Percentiles rank a stretch among this genome's conserved stretches.
Conservation (phyloP, 2,888 invertebrate genomes). For the Parnassius smintheus region DNA sequence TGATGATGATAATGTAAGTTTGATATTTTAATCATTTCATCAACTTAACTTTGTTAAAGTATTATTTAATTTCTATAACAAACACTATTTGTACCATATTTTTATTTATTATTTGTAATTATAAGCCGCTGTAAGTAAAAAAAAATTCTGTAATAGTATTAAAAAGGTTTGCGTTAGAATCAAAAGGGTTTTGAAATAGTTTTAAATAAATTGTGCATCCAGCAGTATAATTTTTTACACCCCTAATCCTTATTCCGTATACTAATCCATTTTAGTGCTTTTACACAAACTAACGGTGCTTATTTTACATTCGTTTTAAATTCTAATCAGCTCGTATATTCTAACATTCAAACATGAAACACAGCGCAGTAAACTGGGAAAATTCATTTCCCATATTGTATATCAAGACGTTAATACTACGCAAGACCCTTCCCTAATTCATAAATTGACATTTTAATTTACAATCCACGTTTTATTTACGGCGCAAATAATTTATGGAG, state of each 20-base stretch:
- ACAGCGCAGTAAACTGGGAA: constrained; percentile 13
- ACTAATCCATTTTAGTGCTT: constrained; percentile 14
- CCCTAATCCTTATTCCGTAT: constrained; percentile 12
- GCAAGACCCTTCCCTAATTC: constrained; percentile 15
- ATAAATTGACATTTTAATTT: constrained; percentile 20
- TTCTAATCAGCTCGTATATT: background rate
- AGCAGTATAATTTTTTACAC: background rate
- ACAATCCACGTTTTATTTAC: constrained; percentile 15
- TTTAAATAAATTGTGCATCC: too few relatives aligned
- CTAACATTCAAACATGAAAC: constrained; percentile 6
- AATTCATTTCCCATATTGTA: constrained; percentile 16
- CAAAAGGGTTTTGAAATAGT: too few relatives aligned
- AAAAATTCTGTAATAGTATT: too few relatives aligned
- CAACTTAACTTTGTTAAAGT: too few relatives aligned
- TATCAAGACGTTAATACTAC: constrained; percentile 15
- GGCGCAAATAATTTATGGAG: constrained; percentile 14
- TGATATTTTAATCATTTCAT: too few relatives aligned
- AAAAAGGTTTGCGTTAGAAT: too few relatives aligned
- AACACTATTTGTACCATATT: too few relatives aligned
- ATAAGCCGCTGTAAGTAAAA: too few relatives aligned
- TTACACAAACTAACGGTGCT: constrained; percentile 17
- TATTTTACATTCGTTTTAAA: constrained; percentile 5
- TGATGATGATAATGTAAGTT: too few relatives aligned
- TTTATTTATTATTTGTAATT: too few relatives aligned
- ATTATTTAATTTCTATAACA: too few relatives aligned